Percentiles rank a stretch among this genome's conserved stretches.
Evolutionary conservation across 2,888 invertebrate species (phyloP).

Genomic region (Folsomia candida): DNA sequence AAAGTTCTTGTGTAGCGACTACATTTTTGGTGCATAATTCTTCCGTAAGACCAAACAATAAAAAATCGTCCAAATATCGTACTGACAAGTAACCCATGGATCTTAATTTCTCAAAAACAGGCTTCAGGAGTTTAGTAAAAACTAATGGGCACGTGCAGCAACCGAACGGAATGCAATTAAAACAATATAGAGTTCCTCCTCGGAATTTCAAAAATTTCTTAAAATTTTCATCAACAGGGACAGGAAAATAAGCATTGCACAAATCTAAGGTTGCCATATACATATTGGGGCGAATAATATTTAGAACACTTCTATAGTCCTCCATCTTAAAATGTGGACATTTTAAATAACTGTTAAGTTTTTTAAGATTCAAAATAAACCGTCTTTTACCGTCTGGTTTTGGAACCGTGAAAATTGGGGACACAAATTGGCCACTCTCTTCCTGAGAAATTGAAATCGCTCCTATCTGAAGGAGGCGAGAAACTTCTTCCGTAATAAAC

Average conservation of each 20-base stretch:
- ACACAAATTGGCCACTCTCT: no score
- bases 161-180: constrained; percentile 16
- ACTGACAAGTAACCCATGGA: neutral
- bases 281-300: neutral
- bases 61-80: constrained; percentile 13
- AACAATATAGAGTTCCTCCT: neutral
- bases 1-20: no score
- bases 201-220: constrained; percentile 8
- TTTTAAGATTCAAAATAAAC: no score
- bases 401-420: no score
- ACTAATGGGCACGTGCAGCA: neutral
- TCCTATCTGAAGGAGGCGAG: no score
- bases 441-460: no score
- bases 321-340: no score
- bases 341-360: no score
- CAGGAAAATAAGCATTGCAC: neutral
- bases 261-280: constrained; percentile 9
- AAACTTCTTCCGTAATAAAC: no score
- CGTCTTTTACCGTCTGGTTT: no score
- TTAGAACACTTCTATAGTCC: neutral
- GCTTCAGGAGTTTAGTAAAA: constrained; percentile 8
- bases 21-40: no score
- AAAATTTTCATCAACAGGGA: no score
- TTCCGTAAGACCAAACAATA: neutral
- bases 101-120: neutral